Conservation (phyloP, 1,140 invertebrate genomes). For the Ceratina calcarata region DNA sequence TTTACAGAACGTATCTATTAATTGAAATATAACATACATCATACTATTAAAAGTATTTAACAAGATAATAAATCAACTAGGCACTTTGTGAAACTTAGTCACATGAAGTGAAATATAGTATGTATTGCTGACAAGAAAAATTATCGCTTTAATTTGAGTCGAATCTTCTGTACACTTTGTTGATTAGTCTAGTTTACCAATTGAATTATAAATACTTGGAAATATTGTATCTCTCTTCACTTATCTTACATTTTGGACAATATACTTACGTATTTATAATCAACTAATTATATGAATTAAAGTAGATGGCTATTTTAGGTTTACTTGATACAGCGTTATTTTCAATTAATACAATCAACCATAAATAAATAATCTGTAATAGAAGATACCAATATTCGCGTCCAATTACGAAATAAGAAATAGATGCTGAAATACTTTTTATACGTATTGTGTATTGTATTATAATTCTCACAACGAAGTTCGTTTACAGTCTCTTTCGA, state of each 20-base stretch:
- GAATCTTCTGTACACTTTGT: no score
- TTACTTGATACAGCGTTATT: not conserved
- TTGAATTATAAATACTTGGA: not conserved
- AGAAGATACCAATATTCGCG: not conserved
- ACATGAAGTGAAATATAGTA: no score
- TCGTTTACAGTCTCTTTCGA: conserved; percentile 2
- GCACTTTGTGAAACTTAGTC: no score
- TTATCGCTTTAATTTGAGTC: no score
- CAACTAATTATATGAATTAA: not conserved
- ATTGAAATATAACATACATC: no score
- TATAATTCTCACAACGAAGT: conserved; percentile 9
- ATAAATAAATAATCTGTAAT: not conserved
- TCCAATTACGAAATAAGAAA: not conserved
- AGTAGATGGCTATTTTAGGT: not conserved
- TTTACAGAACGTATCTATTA: no score
- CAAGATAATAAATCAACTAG: no score
- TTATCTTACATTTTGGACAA: not conserved
- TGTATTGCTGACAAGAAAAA: no score
- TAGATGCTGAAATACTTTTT: conserved; percentile 22
- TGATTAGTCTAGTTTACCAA: not conserved
- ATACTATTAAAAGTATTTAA: no score
- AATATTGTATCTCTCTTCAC: no score
- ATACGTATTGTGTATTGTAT: not conserved
- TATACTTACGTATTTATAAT: not conserved
- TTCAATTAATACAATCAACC: not conserved